Percentiles rank a stretch among this genome's conserved stretches.
These are phyloP conservation scores for Sesamia inferens DNA, from an alignment of 2,888 invertebrate species.

Conservation along the genomic window DNA sequence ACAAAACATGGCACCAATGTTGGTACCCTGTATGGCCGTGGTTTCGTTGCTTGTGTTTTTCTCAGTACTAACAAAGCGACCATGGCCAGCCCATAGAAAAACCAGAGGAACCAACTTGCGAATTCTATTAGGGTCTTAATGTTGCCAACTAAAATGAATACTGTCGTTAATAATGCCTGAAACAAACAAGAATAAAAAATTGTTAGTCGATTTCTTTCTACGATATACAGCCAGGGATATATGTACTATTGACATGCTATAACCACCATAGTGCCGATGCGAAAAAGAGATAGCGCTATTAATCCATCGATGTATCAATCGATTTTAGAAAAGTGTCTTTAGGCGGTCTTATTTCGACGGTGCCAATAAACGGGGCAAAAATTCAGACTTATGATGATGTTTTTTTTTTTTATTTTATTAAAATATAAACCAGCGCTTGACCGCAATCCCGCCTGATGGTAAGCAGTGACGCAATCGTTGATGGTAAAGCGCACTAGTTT, in stretches of 20 bases:
- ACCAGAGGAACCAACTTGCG: constrained; percentile 96
- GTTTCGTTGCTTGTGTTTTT: constrained; percentile 91
- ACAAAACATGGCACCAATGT: constrained; percentile 93
- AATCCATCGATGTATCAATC: no score
- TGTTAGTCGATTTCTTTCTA: neutral
- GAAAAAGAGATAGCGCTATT: no score
- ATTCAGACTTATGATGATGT: neutral
- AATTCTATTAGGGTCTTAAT: constrained; percentile 95
- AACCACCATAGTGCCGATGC: no score
- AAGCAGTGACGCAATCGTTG: no score
- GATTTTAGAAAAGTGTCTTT: no score
- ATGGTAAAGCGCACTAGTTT: no score
- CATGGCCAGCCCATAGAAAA: constrained; percentile 96
- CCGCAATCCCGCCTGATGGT: no score
- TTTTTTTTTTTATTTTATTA: no score
- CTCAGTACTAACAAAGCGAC: constrained; percentile 93
- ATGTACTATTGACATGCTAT: no score
- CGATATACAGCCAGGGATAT: neutral
- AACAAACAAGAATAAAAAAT: constrained; percentile 68
- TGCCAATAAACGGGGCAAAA: neutral
- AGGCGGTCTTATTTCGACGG: neutral
- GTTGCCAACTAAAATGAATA: constrained; percentile 93
- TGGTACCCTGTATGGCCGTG: constrained; percentile 94
- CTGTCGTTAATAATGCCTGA: constrained; percentile 92
- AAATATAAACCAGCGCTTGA: no score